These are phyloP conservation scores for Tringa solitaria DNA, from an alignment of 2,113 vertebrate species.

Conservation along the genomic window DNA sequence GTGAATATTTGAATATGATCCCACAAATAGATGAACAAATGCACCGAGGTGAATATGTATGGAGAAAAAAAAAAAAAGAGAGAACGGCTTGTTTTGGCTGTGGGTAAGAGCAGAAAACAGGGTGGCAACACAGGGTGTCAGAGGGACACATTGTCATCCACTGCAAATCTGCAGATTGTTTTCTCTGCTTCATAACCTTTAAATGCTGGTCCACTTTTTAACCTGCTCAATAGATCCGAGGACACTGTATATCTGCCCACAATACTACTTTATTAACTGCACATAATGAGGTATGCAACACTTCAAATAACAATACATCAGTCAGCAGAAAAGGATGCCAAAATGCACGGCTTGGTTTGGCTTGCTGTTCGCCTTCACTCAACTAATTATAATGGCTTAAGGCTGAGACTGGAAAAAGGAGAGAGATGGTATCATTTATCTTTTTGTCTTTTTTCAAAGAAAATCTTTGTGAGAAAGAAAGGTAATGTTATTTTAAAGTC, in stretches of 20 bases:
- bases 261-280: conserved; percentile 45
- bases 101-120: conserved; percentile 1
- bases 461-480: neutral
- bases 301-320: conserved; percentile 36
- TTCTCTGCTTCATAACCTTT: conserved; percentile 38
- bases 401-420: neutral
- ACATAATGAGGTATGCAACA: conserved; percentile 41
- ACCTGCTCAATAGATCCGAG: conserved; percentile 9
- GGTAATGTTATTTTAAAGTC: neutral
- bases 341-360: conserved; percentile 14
- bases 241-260: conserved; percentile 14
- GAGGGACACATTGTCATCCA: neutral
- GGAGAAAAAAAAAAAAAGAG: neutral
- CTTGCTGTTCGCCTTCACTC: neutral
- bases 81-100: neutral
- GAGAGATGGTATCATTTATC: neutral
- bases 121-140: neutral
- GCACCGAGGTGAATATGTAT: neutral
- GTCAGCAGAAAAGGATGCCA: conserved; percentile 11
- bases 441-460: neutral
- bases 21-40: neutral
- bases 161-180: conserved; percentile 1
- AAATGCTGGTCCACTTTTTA: conserved; percentile 16
- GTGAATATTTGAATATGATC: neutral
- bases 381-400: neutral